Evolutionary conservation across 2,888 invertebrate species (phyloP).

Genomic region (Acleris holmiana): DNA sequence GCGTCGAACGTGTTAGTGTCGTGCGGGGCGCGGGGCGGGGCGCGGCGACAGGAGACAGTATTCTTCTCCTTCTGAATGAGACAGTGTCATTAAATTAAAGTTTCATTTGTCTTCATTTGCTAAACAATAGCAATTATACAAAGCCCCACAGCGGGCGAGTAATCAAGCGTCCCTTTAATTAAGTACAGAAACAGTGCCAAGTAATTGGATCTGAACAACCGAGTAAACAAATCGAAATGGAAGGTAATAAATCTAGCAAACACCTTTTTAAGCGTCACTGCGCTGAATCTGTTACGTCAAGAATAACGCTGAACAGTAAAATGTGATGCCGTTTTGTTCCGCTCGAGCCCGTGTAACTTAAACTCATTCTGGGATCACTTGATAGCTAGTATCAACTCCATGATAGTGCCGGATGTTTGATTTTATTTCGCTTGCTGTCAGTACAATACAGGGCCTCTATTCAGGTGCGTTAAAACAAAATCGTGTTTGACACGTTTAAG

Average conservation of each 20-base stretch:
- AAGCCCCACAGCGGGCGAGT: slow-evolving; percentile 83
- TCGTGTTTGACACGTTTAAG: too few relatives aligned
- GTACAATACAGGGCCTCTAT: too few relatives aligned
- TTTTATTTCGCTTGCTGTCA: not conserved
- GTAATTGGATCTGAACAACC: slow-evolving; percentile 85
- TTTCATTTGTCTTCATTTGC: slow-evolving; percentile 85
- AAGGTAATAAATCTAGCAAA: slow-evolving; percentile 82
- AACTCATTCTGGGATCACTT: slow-evolving; percentile 14
- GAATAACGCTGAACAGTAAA: slow-evolving; percentile 51
- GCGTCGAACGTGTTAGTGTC: too few relatives aligned
- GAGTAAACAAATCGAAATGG: slow-evolving; percentile 84
- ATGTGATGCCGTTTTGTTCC: slow-evolving; percentile 30
- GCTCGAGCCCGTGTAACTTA: slow-evolving; percentile 19
- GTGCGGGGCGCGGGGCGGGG: slow-evolving; percentile 47
- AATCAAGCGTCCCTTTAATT: slow-evolving; percentile 85
- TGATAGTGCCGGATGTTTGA: slow-evolving; percentile 1
- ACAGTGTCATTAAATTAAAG: slow-evolving; percentile 84
- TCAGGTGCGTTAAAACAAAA: too few relatives aligned
- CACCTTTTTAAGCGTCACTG: slow-evolving; percentile 77
- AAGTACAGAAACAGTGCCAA: slow-evolving; percentile 85
- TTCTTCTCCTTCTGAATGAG: slow-evolving; percentile 78
- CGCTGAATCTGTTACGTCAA: slow-evolving; percentile 59
- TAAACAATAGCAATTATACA: slow-evolving; percentile 85
- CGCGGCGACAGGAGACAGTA: slow-evolving; percentile 53
- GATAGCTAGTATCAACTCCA: slow-evolving; percentile 1